Base-by-base conservation (phyloP, 2,113 vertebrate species). In the Scartelaos histophorus region DNA sequence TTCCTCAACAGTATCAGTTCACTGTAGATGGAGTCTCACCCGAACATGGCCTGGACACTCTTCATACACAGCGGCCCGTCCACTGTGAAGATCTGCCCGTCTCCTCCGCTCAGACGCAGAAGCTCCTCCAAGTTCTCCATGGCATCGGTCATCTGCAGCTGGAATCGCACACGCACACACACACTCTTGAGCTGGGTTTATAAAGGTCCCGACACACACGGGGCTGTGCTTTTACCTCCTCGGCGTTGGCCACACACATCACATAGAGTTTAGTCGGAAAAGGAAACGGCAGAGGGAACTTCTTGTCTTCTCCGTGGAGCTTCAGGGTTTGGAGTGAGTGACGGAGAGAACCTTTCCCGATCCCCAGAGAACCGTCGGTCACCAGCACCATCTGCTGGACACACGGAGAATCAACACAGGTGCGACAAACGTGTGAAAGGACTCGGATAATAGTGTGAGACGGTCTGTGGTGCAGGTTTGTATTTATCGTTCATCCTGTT, bases 1-100 rank as follows among this genome's bases (percentile, higher is more conserved):
- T n/a, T n/a, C n/a, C n/a, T n/a, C n/a, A n/a, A n/a, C n/a, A n/a
- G n/a, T n/a, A n/a, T n/a, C n/a, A n/a, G n/a, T n/a, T n/a, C n/a
- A n/a, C n/a, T n/a, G n/a, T n/a, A n/a, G n/a, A 54, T 47, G 2
- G 4, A 29, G 7, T 70, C 87, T 21, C 76, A 94, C 98, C 97
- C 97, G 91, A 99, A 98, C 98, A 99, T 98, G 2, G 95, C 94
- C 88, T 99, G 97, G 0, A 98, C 97, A 35, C 96, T 98, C 92
- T 99, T 99, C 88, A 99, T 92, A 91, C 97, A 99, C 71, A 99
- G 92, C 0, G 95, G 95, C 6, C 97, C 97, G 77, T 99, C 98
- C 58, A 97, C 94, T 29, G 96, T 97, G 84, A 98, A 98, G 83
- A 99, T 97, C 60, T 99, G 97, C 56, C 98, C 98, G 19, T 98